These are phyloP conservation scores for Archips xylosteana DNA, from an alignment of 2,888 invertebrate species.

Conservation along the genomic window DNA sequence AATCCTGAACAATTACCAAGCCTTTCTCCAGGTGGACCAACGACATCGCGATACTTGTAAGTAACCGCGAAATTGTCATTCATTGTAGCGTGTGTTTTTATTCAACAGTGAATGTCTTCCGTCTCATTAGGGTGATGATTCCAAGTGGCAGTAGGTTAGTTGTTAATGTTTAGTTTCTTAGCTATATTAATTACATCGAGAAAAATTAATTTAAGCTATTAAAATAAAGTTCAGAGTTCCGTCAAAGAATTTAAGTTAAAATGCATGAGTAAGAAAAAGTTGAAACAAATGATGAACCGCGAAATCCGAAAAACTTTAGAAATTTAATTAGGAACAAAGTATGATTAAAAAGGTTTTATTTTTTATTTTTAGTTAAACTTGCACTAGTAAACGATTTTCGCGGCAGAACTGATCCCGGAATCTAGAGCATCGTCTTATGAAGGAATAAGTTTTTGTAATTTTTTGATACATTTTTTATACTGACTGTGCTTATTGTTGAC, in stretches of 20 bases:
- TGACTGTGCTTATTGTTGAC: too few species aligned
- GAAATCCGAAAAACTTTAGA: neutral
- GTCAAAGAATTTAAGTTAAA: neutral
- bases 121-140: neutral
- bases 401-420: conserved; percentile 65
- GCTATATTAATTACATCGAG: neutral
- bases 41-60: too few species aligned
- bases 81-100: too few species aligned
- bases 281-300: neutral
- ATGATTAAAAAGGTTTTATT: conserved; percentile 74
- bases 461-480: too few species aligned
- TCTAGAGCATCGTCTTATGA: conserved; percentile 58
- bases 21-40: too few species aligned
- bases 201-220: neutral
- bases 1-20: too few species aligned
- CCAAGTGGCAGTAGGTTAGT: neutral
- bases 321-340: conserved; percentile 23
- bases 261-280: neutral
- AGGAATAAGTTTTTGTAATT: neutral
- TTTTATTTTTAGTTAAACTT: conserved; percentile 51
- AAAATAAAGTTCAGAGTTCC: neutral
- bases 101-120: neutral
- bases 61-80: too few species aligned
- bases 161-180: neutral
- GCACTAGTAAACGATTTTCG: conserved; percentile 64